Evolutionary conservation across 2,888 invertebrate species (phyloP), one percentile per base, ranked within the genome.

Genomic region (Eustalomyia histrio): DNA sequence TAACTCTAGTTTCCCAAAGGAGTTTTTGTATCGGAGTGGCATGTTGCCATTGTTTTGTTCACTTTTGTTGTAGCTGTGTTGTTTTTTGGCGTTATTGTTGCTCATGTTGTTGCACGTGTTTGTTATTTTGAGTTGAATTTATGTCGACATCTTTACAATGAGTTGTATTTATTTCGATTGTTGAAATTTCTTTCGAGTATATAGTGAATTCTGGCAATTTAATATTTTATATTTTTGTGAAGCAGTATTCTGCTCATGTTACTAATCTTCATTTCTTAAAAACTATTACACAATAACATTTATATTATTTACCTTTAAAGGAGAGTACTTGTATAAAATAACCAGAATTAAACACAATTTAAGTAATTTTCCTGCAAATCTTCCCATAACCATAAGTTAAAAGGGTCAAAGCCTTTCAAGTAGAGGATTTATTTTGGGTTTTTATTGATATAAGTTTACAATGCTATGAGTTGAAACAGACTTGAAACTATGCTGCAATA

Each of bases 1-100:
- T 5, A 64, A 75, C 64, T 71, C 61, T 72, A 65, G 67, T 52
- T 50, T 64, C 79, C 81, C 79, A 78, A 79, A 83, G 75, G 79
- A 83, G 74, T 75, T 72, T 21, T 71, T 75, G 57, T 76, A 75
- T 61, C 58, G 72, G 65, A 68, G 67, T 79, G 67, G 74, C 63
- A 74, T 74, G 68, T 74, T 71, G 39, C 64, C 67, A 75, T 72
- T 75, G 63, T 71, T 67, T 29, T 16, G 58, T 47, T 61, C 14
- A 14, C 3, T 50, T 17, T 5, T 60, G 33, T 39, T 61, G 24
- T 29, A 43, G 57, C 47, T 12, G 14, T 61, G n/a, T 39, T 50
- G 24, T 50, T 21, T 35, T 55, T 68, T 73, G 57, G 7, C 52
- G 47, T 72, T 33, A 18, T 57, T 73, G 50, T 58, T 64, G 33